Percentiles rank a stretch among this genome's conserved stretches.
These are phyloP conservation scores for Teleogryllus oceanicus DNA, from an alignment of 2,888 invertebrate species.

Conservation along the genomic window DNA sequence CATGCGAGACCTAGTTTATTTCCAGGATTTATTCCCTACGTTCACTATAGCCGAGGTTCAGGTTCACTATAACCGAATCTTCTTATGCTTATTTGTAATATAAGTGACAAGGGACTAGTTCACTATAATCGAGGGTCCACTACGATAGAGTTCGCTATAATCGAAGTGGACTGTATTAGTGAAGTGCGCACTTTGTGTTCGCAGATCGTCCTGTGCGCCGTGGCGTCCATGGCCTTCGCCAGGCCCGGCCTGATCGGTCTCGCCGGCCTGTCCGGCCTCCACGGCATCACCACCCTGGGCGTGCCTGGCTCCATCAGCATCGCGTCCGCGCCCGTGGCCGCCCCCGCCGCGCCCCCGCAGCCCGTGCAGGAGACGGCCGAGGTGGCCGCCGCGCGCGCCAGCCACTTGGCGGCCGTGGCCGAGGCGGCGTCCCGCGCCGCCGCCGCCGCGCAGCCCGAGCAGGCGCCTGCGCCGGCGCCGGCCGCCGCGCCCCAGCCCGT, in stretches of 20 bases:
- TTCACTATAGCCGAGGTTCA: too few relatives aligned
- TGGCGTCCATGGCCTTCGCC: neutral
- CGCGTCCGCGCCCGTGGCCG: neutral
- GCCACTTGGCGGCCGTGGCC: neutral
- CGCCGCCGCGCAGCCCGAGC: neutral
- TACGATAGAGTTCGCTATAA: too few relatives aligned
- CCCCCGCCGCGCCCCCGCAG: neutral
- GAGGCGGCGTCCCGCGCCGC: neutral
- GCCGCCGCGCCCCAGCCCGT: neutral
- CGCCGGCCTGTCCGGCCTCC: neutral
- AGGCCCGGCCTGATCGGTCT: neutral
- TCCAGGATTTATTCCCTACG: too few relatives aligned
- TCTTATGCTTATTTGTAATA: too few relatives aligned
- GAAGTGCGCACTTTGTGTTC: neutral
- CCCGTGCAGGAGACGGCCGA: neutral
- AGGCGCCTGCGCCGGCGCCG: neutral
- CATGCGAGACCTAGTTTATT: too few relatives aligned
- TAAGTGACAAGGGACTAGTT: too few relatives aligned
- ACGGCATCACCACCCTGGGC: neutral
- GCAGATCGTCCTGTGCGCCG: neutral
- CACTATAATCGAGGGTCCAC: too few relatives aligned
- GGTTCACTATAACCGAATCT: too few relatives aligned
- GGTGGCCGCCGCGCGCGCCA: neutral
- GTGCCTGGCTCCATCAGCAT: constrained; percentile 2
- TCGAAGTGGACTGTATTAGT: too few relatives aligned